Conservation (phyloP, 2,888 invertebrate species). For the Phortica okadai region DNA sequence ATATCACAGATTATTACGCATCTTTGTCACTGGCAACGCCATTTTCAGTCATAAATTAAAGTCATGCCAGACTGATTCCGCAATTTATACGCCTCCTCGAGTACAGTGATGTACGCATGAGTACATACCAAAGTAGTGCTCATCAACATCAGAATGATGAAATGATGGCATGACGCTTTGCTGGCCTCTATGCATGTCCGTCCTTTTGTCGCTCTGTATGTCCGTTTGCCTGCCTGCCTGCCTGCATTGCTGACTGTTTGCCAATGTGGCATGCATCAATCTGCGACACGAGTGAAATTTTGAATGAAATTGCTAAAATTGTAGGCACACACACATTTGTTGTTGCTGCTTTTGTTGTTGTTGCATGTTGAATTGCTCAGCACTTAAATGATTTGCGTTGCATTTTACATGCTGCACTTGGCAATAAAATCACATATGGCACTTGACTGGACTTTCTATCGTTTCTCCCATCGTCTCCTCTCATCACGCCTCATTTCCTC, state of each 20-base stretch:
- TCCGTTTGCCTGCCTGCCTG: background rate
- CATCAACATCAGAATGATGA: background rate
- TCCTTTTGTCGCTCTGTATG: background rate
- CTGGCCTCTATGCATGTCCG: background rate
- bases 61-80: background rate
- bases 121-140: background rate
- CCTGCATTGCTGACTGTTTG: background rate
- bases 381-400: conserved; percentile 29
- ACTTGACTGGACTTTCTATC: background rate
- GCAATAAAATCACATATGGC: conserved; percentile 27
- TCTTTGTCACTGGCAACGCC: conserved; percentile 2
- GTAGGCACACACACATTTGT: background rate
- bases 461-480: background rate
- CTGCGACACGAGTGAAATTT: conserved; percentile 21
- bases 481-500: background rate
- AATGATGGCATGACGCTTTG: background rate
- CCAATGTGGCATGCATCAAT: conserved; percentile 20
- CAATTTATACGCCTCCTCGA: conserved; percentile 4
- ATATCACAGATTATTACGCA: conserved; percentile 7
- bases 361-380: conserved; percentile 12
- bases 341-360: conserved; percentile 11
- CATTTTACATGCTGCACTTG: conserved; percentile 14
- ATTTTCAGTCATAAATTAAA: conserved; percentile 13
- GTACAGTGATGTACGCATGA: background rate
- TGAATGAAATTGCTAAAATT: conserved; percentile 18